phyloP scores from a whole-genome alignment of 2,113 vertebrate species.

The Hymenochirus boettgeri region DNA sequence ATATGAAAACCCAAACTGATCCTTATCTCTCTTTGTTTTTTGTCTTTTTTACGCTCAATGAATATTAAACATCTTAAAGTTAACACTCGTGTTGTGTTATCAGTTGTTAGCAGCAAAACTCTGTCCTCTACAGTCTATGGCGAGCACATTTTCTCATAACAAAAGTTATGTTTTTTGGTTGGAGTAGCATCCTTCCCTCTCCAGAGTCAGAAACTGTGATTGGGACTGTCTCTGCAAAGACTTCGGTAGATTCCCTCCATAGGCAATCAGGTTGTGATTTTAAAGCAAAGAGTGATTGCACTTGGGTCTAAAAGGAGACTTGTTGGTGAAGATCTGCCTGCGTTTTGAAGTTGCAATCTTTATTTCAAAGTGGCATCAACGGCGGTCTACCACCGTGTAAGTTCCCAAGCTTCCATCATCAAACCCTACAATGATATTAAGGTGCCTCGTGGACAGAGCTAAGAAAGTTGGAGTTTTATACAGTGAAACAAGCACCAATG shows the following conservation, averaged over 20 bases:
- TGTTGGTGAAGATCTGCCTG: conserved; percentile 90
- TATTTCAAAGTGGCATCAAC: conserved; percentile 96
- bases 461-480: conserved; percentile 96
- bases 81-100: conserved; percentile 7
- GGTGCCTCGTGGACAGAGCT: conserved; percentile 86
- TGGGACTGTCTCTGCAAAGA: conserved; percentile 94
- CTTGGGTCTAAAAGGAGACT: conserved; percentile 85
- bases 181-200: conserved; percentile 82
- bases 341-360: conserved; percentile 98
- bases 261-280: conserved; percentile 87
- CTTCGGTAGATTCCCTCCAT: conserved; percentile 95
- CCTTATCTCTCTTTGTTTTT: no score
- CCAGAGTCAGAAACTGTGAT: conserved; percentile 87
- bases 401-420: conserved; percentile 96
- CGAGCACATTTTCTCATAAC: conserved; percentile 73
- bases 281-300: conserved; percentile 84
- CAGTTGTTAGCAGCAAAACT: conserved; percentile 61
- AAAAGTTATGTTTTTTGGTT: conserved; percentile 87
- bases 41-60: conserved; percentile 35
- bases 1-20: conserved; percentile 19
- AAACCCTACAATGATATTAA: conserved; percentile 95
- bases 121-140: conserved; percentile 67
- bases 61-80: conserved; percentile 27
- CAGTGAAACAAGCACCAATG: conserved; percentile 93
- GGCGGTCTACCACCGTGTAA: conserved; percentile 93